These are phyloP conservation scores for Calliscelio sp. DNA, from an alignment of 2,888 invertebrate genomes.

Conservation along the genomic window DNA sequence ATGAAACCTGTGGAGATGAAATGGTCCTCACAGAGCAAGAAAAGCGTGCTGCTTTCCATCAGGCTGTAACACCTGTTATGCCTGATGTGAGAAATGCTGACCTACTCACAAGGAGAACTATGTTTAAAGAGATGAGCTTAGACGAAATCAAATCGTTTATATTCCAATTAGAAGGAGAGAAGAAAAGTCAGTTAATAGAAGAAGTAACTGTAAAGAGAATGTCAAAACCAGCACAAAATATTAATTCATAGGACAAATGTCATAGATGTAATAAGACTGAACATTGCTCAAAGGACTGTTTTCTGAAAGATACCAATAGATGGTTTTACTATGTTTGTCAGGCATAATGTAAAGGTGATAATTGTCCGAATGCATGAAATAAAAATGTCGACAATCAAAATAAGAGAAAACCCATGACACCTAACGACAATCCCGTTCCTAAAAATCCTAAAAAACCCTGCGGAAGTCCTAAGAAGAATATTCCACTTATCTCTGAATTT, in stretches of 20 bases:
- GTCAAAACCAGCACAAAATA: background rate
- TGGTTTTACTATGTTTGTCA: slow-evolving; percentile 68
- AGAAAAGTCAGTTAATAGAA: background rate
- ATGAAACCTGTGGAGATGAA: slow-evolving; percentile 57
- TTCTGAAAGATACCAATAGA: background rate
- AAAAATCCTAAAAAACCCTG: too few species aligned
- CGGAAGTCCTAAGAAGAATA: too few species aligned
- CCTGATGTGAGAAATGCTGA: slow-evolving; percentile 63
- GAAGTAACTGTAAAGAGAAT: background rate
- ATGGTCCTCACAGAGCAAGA: slow-evolving; percentile 64
- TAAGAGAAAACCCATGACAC: too few species aligned
- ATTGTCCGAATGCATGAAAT: slow-evolving; percentile 37
- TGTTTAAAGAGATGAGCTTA: slow-evolving; percentile 45
- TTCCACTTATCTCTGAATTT: too few species aligned
- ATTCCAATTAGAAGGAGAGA: background rate
- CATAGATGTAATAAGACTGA: slow-evolving; percentile 30
- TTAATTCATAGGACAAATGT: slow-evolving; percentile 28
- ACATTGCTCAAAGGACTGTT: background rate
- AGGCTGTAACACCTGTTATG: slow-evolving; percentile 50
- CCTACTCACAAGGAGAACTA: slow-evolving; percentile 49
- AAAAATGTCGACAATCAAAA: too few species aligned
- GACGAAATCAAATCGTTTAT: background rate
- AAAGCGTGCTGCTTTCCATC: slow-evolving; percentile 61
- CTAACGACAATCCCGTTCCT: too few species aligned
- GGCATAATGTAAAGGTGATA: slow-evolving; percentile 40